These are phyloP conservation scores for Andrena cerasifolii DNA, from an alignment of 1,140 invertebrate species.

Conservation along the genomic window DNA sequence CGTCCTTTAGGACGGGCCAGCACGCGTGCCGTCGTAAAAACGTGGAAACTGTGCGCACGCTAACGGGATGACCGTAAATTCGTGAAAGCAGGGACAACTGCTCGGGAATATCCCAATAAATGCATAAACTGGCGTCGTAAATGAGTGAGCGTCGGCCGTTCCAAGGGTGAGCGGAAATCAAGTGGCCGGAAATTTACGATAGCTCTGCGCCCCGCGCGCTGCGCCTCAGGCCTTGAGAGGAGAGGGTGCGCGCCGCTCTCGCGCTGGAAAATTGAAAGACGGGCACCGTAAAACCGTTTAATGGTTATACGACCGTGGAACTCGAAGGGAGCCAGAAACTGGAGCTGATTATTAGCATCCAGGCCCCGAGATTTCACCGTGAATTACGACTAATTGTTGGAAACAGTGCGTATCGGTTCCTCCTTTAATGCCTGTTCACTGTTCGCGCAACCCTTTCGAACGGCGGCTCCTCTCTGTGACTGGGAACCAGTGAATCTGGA, in stretches of 20 bases:
- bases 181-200: slow-evolving; percentile 13
- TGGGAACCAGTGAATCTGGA: too few relatives aligned
- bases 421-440: not conserved
- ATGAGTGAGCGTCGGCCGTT: not conserved
- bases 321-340: not conserved
- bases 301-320: slow-evolving; percentile 10
- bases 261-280: not conserved
- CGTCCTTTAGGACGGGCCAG: not conserved
- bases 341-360: slow-evolving; percentile 8
- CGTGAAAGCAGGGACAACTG: too few relatives aligned
- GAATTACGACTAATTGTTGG: slow-evolving; percentile 23
- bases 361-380: slow-evolving; percentile 2
- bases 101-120: not conserved
- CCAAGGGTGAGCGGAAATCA: not conserved
- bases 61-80: slow-evolving; percentile 7
- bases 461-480: too few relatives aligned
- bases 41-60: not conserved
- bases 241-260: not conserved
- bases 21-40: slow-evolving; percentile 1
- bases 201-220: not conserved
- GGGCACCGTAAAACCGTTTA: slow-evolving; percentile 27
- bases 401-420: not conserved
- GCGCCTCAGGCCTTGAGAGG: not conserved
- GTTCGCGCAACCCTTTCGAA: not conserved
- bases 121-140: not conserved